phyloP scores from a whole-genome alignment of 2,113 vertebrate species.

The Budorcas taxicolor region DNA sequence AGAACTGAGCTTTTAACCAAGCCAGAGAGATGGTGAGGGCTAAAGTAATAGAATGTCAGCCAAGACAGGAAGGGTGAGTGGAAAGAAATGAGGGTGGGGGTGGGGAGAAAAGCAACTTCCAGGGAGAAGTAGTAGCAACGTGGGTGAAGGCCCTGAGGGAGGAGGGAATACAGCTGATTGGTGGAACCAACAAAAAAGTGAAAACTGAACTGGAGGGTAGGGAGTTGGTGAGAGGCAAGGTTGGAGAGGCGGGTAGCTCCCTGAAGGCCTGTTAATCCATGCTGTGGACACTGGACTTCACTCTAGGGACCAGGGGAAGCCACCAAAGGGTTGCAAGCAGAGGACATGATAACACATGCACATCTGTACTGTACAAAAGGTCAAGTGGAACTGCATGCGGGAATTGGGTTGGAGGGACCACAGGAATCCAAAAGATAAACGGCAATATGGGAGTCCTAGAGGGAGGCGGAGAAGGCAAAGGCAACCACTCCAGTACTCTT shows the following conservation, averaged over 20 bases:
- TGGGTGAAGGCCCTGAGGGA: neutral
- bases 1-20: neutral
- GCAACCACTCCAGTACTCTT: neutral
- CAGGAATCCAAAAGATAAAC: neutral
- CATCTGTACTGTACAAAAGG: neutral
- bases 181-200: neutral
- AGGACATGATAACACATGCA: neutral
- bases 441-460: neutral
- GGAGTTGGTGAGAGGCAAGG: neutral
- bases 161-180: neutral
- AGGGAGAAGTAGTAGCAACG: neutral
- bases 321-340: neutral
- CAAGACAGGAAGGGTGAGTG: neutral
- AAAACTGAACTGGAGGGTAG: neutral
- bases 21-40: neutral
- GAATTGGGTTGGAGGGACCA: neutral
- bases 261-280: neutral
- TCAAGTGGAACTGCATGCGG: neutral
- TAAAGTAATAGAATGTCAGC: neutral
- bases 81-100: slow-evolving; percentile 5
- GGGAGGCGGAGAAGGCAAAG: neutral
- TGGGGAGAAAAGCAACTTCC: neutral
- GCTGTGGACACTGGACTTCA: neutral
- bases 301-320: neutral
- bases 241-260: neutral